phyloP scores from a whole-genome alignment of 2,888 invertebrate species.

The Trichopria drosophilae region DNA sequence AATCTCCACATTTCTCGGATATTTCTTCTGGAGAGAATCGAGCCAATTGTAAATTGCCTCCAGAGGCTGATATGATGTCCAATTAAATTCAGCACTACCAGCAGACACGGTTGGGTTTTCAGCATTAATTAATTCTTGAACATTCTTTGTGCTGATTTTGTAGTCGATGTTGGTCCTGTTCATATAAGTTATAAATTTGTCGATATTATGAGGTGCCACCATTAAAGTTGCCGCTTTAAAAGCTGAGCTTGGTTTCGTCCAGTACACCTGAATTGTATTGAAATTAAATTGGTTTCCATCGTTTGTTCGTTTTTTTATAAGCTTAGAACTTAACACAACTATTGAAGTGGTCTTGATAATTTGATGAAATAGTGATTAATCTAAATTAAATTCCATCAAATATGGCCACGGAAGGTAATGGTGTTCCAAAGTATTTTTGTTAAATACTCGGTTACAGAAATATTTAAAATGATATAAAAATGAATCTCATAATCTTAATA shows the following conservation, averaged over 20 bases:
- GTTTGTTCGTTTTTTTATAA: no score
- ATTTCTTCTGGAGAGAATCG: slow-evolving; percentile 56
- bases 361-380: no score
- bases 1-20: slow-evolving; percentile 49
- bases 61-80: slow-evolving; percentile 65
- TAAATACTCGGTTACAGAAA: no score
- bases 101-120: slow-evolving; percentile 37
- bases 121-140: slow-evolving; percentile 60
- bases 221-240: slow-evolving; percentile 61
- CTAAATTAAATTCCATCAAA: no score
- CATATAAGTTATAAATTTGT: slow-evolving; percentile 59
- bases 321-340: no score
- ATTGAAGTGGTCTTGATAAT: no score
- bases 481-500: no score
- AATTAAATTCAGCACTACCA: slow-evolving; percentile 57
- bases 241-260: slow-evolving; percentile 45
- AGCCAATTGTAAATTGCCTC: slow-evolving; percentile 64
- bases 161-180: slow-evolving; percentile 53
- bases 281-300: no score
- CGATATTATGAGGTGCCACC: slow-evolving; percentile 63
- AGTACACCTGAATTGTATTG: no score
- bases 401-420: no score
- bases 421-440: no score
- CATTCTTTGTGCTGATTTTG: slow-evolving; percentile 62
- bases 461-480: no score